Base-by-base conservation (phyloP, 2,888 invertebrate genomes). In the Catotricha subobsoleta region DNA sequence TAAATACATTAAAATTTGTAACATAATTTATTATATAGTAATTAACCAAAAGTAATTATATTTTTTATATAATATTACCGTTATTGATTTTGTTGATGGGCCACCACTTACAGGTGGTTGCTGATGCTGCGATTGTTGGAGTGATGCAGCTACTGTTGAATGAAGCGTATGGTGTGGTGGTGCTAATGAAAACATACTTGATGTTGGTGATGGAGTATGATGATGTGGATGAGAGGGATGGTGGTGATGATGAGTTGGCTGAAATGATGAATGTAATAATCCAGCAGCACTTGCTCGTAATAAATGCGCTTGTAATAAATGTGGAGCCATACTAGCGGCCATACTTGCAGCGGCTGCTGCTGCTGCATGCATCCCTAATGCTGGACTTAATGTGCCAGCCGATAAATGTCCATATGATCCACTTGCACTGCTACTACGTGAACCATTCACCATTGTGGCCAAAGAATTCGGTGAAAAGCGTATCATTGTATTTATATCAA, bases 371-470 rank as follows among this genome's bases (percentile, higher is more conserved):
- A 76, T 67, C 33, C 79, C 74, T 39, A 87, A 66, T 0, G 87
- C 83, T 12, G 90, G 90, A 50, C 87, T 87, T 61, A 90, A 76
- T n/a, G 86, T 81, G 50, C 80, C 88, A n/a, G 41, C 41, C 48
- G 92, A 91, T 48, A 95, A 74, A 66, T 95, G 95, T 16, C 94
- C 94, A 68, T 94, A 94, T 46, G 92, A 92, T 35, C 94, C 94
- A 52, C 91, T 91, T 5, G 87, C 84, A 23, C 86, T 80, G 13
- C 84, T 84, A 45, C 86, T 83, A 48, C 90, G 68, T 1, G 88
- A 88, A 15, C 87, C 80, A 55, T 80, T 80, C 49, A 80, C 77
- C 49, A 80, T 71, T 37, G 80, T 78, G 9, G 78, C 84, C 49
- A 95, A 66, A 19, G 91, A 90, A 51, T 88, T 87, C 5, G 94